Base-by-base conservation (phyloP, 35 echinoderm and acorn worm species). In the Heliocidaris tuberculata region DNA sequence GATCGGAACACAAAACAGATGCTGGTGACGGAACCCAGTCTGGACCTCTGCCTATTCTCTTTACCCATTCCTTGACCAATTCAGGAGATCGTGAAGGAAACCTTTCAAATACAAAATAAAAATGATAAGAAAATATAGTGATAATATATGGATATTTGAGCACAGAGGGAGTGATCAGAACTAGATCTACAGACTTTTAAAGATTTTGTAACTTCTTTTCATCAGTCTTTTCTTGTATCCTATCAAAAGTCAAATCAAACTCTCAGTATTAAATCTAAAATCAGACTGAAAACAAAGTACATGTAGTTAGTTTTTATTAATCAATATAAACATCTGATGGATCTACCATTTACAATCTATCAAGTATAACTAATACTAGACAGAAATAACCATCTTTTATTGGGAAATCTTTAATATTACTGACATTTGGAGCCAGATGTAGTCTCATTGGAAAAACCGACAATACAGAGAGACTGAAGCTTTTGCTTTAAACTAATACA, bases 1-100 rank as follows among this genome's bases (percentile, higher is more conserved):
- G 95, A 59, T 94, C 95, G 13, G 95, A 94, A 54, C 95, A 96
- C 27, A 78, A 24, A 78, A 78, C 65, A 78, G 21, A 19, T 8
- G 19, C 27, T n/a, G 65, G 17, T 78, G 65, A 78, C 7, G 65
- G 65, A 7, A n/a, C 27, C 65, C 65, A 78, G 27, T n/a, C 65
- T 78, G 8, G 8, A 27, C 65, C 21, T 78, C 17, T 78, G 65
- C 65, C 65, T n/a, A 78, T 78, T 78, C 65, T 78, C 65, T 78
- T 78, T 7, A 78, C 21, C 65, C 65, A 78, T 78, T 78, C 65
- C 17, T 19, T 78, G 5, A 78, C 4, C 27, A 78, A 21, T 7
- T 78, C 65, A 78, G 65, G 65, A 78, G 21, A n/a, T n/a, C 65
- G 65, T 6, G 8, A 5, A 78, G 65, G 65, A 78, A 78, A 78